Evolutionary conservation across 2,113 vertebrate genomes (phyloP), one percentile per base, ranked within the genome.

Genomic region (Pyrgilauda ruficollis): DNA sequence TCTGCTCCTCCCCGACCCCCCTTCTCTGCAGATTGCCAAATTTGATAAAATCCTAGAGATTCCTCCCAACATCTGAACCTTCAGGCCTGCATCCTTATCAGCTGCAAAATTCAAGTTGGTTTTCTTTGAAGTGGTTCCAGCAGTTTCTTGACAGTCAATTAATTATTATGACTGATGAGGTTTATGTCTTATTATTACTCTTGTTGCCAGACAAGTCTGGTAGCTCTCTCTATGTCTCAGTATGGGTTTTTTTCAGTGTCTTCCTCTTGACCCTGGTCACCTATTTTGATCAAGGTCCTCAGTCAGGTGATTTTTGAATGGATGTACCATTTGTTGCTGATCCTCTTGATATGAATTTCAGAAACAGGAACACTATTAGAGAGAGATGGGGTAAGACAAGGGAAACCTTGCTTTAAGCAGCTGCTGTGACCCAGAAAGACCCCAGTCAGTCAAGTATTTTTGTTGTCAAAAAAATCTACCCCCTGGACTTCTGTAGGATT

Each of bases 11-110:
- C 12, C 9, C 12, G 17, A 3, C 4, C 5, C 5, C 2, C 6
- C 62, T 66, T 31, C 31, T 39, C 26, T 75, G 15, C 5, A 53
- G 15, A 22, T 23, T 72, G 20, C 7, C 7, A 41, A 41, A 41
- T 10, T 30, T n/a, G 6, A 3, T 27, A 39, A 7, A 39, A 13
- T 69, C 23, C 7, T 27, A 52, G 3, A 0, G 4, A 53, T 6
- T 11, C 3, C 4, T 24, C 49, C 15, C 53, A 64, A 22, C 3
- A 63, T n/a, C 2, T 49, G 16, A 39, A 58, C 9, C 5, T 67
- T 75, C 37, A 79, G 27, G 11, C 26, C 39, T 64, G 9, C 19
- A 46, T 63, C 22, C 5, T 67, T 62, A 63, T 18, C 16, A 63
- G 14, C 5, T 70, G 6, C 9, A 50, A 70, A 87, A 11, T 59